phyloP scores from a whole-genome alignment of 2,797 vertebrate genomes.

The Mormyrus proboscirostris region DNA sequence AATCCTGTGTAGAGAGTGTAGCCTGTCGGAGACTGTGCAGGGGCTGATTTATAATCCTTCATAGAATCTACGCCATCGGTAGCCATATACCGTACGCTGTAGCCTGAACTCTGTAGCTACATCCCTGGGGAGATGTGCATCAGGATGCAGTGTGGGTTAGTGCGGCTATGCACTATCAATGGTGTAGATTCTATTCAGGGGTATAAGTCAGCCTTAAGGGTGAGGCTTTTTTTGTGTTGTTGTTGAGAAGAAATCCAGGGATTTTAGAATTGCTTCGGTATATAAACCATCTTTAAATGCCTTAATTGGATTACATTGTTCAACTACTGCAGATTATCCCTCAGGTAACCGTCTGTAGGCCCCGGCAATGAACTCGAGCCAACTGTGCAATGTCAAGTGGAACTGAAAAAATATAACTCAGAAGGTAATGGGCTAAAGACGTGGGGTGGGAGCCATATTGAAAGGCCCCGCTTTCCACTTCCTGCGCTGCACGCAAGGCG shows the following conservation, averaged over 20 bases:
- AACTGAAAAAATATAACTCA: background rate
- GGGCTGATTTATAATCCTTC: background rate
- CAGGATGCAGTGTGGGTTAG: background rate
- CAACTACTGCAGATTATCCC: conserved; percentile 5
- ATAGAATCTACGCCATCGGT: background rate
- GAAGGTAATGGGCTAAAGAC: background rate
- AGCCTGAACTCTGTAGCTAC: background rate
- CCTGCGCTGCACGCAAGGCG: background rate
- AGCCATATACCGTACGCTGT: background rate
- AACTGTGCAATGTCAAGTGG: background rate
- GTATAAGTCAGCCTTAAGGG: background rate
- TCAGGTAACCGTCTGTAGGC: background rate
- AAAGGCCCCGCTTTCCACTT: background rate
- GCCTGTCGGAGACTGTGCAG: background rate
- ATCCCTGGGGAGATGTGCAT: background rate
- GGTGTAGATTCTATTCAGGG: background rate
- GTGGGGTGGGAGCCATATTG: background rate
- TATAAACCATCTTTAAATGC: background rate
- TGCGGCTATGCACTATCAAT: background rate
- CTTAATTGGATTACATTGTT: background rate
- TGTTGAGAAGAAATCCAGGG: background rate
- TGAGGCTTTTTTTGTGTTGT: background rate
- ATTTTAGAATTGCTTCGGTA: background rate
- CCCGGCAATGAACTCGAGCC: background rate
- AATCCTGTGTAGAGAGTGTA: background rate